These are phyloP conservation scores for Wiebesia pumilae DNA, from an alignment of 1,140 invertebrate species.

Conservation along the genomic window DNA sequence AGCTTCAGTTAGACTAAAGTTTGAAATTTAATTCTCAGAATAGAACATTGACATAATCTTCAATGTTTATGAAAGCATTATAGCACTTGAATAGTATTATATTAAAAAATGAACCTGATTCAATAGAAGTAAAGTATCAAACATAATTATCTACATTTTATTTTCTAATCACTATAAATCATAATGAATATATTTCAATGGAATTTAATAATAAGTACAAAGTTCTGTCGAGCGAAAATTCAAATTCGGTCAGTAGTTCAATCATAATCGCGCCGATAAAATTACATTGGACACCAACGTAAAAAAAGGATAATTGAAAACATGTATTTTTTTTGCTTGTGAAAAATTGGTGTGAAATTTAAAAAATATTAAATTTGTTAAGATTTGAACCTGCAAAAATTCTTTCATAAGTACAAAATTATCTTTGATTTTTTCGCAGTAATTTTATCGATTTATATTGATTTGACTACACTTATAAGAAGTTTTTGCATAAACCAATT, in stretches of 20 bases:
- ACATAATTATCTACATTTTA: not conserved
- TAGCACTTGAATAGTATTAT: not conserved
- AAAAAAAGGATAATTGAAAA: not conserved
- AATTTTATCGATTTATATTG: not conserved
- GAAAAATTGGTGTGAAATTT: slow-evolving; percentile 7
- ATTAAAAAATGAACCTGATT: not conserved
- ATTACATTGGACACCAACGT: not conserved
- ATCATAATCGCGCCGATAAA: slow-evolving; percentile 7
- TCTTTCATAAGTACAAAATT: not conserved
- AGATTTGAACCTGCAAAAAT: not conserved
- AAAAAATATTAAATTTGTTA: not conserved
- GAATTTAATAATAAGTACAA: not conserved
- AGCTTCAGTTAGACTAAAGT: not conserved
- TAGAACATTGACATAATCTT: not conserved
- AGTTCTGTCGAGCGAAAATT: not conserved
- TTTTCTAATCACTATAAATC: not conserved
- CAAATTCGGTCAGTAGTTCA: not conserved
- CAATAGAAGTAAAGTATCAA: not conserved
- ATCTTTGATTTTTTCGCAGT: not conserved
- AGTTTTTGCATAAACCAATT: not conserved
- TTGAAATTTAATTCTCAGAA: not conserved
- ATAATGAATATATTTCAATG: not conserved
- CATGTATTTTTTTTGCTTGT: not conserved
- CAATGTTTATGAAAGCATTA: not conserved
- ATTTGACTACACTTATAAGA: not conserved